These are phyloP conservation scores for Rostratula benghalensis DNA, from an alignment of 2,113 vertebrate genomes.

Conservation along the genomic window DNA sequence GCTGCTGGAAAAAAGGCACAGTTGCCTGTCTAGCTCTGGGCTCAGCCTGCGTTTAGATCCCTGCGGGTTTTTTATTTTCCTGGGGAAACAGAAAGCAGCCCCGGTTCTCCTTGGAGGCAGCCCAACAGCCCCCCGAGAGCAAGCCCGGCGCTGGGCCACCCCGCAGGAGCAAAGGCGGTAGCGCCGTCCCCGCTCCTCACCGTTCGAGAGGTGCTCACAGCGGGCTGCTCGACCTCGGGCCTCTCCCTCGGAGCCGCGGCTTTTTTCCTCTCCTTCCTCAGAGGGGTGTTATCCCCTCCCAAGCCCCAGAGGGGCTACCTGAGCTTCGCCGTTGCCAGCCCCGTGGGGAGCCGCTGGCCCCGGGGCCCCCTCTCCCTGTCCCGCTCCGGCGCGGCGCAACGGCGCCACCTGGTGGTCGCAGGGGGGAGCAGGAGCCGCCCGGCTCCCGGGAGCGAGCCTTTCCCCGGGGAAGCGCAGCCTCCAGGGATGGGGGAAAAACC, in stretches of 20 bases:
- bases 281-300: rapidly evolving
- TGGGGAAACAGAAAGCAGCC: not conserved
- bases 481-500: not conserved
- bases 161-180: rapidly evolving
- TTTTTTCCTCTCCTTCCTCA: rapidly evolving
- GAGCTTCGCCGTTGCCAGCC: rapidly evolving
- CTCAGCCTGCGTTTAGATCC: not conserved
- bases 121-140: not conserved
- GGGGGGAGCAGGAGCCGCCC: not conserved
- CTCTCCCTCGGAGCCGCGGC: rapidly evolving
- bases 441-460: rapidly evolving
- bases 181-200: rapidly evolving
- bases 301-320: rapidly evolving
- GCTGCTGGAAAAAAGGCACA: not conserved
- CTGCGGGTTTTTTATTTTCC: not conserved
- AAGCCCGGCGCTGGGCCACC: rapidly evolving
- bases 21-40: not conserved
- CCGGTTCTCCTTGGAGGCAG: no score
- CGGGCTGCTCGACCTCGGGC: not conserved
- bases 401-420: not conserved
- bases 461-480: no score
- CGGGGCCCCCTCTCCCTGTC: no score
- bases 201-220: not conserved
- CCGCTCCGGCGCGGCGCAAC: not conserved
- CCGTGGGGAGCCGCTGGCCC: no score